A percentile compares a stretch with the other conserved stretches of the same genome.
These are phyloP conservation scores for Holothuria glaberrima DNA, from an alignment of 35 echinoderm and acorn worm genomes.

Conservation along the genomic window DNA sequence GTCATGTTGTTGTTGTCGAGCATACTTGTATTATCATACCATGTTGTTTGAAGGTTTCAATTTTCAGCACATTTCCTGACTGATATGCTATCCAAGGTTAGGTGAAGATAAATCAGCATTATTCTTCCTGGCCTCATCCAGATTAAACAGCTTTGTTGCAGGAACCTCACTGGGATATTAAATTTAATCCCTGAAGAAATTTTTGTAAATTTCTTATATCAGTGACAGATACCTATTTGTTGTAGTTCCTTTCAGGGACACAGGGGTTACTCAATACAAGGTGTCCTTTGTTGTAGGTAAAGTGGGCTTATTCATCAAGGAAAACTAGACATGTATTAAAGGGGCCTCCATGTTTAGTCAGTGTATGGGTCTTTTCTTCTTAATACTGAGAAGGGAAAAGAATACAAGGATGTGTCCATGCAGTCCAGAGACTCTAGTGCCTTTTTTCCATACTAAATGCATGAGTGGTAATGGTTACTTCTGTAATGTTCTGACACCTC, in stretches of 20 bases:
- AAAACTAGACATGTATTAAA: not conserved
- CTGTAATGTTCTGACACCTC: too few species aligned
- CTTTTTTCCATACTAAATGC: too few species aligned
- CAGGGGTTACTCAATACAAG: conserved; percentile 23
- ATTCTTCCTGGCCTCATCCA: not conserved
- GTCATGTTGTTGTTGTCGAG: too few species aligned
- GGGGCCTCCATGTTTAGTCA: too few species aligned
- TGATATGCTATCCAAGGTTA: not conserved
- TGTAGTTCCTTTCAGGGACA: conserved; percentile 35
- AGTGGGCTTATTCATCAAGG: conserved; percentile 31
- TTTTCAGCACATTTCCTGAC: conserved; percentile 19
- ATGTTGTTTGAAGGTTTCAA: not conserved
- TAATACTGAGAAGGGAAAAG: too few species aligned
- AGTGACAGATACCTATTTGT: conserved; percentile 28
- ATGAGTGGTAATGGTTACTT: too few species aligned
- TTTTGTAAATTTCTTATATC: conserved; percentile 8
- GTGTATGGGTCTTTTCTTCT: too few species aligned
- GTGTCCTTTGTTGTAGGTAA: conserved; percentile 20
- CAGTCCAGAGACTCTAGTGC: too few species aligned
- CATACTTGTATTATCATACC: too few species aligned
- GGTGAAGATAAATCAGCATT: not conserved
- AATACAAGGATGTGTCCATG: too few species aligned
- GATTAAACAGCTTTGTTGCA: too few species aligned
- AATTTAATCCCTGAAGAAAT: not conserved
- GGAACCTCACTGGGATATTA: not conserved